Evolutionary conservation across 2,113 vertebrate genomes (phyloP).

Genomic region (Dromaius novaehollandiae): DNA sequence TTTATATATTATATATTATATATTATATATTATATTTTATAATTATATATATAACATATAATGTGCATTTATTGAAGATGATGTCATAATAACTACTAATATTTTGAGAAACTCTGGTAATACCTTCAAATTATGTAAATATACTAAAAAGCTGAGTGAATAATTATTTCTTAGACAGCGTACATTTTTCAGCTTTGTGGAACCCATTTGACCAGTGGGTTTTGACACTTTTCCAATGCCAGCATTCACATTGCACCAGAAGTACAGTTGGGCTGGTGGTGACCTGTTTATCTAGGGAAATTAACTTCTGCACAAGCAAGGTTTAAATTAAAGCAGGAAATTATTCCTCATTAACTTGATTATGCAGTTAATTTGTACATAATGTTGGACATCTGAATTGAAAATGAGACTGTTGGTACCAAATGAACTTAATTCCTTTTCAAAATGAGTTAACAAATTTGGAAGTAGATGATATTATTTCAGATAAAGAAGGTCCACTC

Average conservation of each 20-base stretch:
- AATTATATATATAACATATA: background rate
- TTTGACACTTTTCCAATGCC: background rate
- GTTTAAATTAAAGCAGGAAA: background rate
- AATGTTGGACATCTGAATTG: background rate
- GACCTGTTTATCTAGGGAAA: background rate
- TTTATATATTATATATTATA: no score
- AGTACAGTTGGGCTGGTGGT: background rate
- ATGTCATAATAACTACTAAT: background rate
- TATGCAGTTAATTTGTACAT: background rate
- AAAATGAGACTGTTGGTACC: background rate
- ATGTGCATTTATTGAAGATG: background rate
- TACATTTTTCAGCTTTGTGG: background rate
- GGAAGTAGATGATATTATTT: background rate
- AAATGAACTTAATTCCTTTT: background rate
- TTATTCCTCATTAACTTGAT: background rate
- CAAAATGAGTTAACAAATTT: background rate
- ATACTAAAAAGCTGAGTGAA: background rate
- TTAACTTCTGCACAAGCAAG: background rate
- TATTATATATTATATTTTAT: background rate
- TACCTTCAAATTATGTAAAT: background rate
- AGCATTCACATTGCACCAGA: background rate
- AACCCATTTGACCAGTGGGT: background rate
- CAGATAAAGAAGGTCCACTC: background rate
- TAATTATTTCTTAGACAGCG: background rate
- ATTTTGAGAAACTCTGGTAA: background rate